A percentile compares a stretch with the other conserved stretches of the same genome.
These are phyloP conservation scores for Actinia equina DNA, from an alignment of 64 coral and sea anemone species.

Conservation along the genomic window DNA sequence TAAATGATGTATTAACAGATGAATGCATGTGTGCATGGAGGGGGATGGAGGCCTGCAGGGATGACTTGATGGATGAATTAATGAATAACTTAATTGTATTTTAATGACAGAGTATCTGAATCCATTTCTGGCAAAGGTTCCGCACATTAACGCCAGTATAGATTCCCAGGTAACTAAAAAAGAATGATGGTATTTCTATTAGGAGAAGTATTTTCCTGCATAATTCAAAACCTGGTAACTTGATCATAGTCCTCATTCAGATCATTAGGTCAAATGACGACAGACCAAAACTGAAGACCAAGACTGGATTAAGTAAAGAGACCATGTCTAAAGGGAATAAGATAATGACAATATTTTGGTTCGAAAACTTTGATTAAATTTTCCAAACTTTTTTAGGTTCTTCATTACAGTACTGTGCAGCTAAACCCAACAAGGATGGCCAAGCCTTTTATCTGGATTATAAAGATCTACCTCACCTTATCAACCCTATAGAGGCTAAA, in stretches of 20 bases:
- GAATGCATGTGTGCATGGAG: too few species aligned
- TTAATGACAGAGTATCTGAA: slow-evolving; percentile 68
- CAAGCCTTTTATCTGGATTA: slow-evolving; percentile 42
- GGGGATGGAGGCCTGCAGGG: too few species aligned
- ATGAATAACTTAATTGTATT: not conserved
- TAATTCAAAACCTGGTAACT: too few species aligned
- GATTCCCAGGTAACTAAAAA: slow-evolving; percentile 69
- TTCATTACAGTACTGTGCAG: slow-evolving; percentile 81
- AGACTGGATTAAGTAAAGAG: too few species aligned
- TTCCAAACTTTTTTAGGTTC: slow-evolving; percentile 40
- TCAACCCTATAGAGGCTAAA: slow-evolving; percentile 95
- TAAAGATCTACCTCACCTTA: slow-evolving; percentile 88
- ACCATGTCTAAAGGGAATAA: too few species aligned
- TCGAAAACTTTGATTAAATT: not conserved
- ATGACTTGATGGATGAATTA: too few species aligned
- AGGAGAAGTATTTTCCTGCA: too few species aligned
- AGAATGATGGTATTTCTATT: too few species aligned
- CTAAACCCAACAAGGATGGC: slow-evolving; percentile 57
- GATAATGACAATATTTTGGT: not conserved
- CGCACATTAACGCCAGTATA: slow-evolving; percentile 73
- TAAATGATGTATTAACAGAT: too few species aligned
- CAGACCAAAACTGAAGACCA: too few species aligned
- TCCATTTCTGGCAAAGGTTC: slow-evolving; percentile 75
- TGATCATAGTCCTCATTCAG: too few species aligned
- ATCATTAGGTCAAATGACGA: too few species aligned